phyloP scores from a whole-genome alignment of 2,888 invertebrate genomes.

The Eupsilia transversa region DNA sequence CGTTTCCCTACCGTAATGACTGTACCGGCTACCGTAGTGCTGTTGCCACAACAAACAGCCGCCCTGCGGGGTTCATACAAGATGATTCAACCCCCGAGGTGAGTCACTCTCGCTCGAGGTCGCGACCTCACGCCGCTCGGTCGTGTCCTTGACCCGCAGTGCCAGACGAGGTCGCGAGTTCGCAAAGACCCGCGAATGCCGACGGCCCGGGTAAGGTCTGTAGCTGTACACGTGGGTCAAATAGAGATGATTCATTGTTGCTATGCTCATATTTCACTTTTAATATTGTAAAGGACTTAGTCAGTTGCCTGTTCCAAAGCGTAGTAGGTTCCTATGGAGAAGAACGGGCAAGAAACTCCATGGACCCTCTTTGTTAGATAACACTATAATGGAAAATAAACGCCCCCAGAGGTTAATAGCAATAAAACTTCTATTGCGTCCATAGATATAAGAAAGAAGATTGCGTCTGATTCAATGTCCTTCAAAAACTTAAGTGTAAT shows the following conservation, averaged over 20 bases:
- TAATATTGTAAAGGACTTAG: too few species aligned
- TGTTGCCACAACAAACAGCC: constrained; percentile 43
- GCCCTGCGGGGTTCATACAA: constrained; percentile 12
- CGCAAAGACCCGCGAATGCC: not conserved
- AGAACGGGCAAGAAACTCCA: not conserved
- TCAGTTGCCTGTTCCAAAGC: not conserved
- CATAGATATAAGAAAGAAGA: too few species aligned
- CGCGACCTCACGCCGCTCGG: constrained; percentile 16
- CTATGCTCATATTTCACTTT: not conserved
- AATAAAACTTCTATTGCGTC: too few species aligned
- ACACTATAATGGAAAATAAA: too few species aligned
- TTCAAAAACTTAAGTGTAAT: too few species aligned
- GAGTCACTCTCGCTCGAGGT: constrained; percentile 30
- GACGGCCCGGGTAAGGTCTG: not conserved
- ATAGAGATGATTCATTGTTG: not conserved
- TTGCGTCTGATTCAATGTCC: too few species aligned
- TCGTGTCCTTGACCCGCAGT: constrained; percentile 36
- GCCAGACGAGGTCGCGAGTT: constrained; percentile 5
- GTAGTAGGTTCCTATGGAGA: not conserved
- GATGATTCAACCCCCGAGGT: constrained; percentile 48
- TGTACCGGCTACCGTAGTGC: not conserved
- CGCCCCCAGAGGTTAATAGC: too few species aligned
- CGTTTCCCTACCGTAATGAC: constrained; percentile 3
- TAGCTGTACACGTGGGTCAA: not conserved
- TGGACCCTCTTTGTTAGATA: not conserved